These are phyloP conservation scores for Falco biarmicus DNA, from an alignment of 2,797 vertebrate species.

Conservation along the genomic window DNA sequence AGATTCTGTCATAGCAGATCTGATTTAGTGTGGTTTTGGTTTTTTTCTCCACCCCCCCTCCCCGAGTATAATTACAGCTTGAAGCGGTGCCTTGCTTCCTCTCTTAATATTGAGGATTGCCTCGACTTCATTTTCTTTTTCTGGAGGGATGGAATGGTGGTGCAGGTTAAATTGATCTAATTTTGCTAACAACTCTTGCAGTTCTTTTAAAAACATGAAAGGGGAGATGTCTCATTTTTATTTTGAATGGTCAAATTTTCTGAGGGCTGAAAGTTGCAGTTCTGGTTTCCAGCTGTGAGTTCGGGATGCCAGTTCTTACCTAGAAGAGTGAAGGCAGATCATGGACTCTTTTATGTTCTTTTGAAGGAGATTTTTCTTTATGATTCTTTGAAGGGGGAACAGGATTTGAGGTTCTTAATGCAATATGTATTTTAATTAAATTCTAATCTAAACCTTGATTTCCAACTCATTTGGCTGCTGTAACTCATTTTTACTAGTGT, in stretches of 20 bases:
- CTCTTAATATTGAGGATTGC: not conserved
- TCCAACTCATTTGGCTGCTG: not conserved
- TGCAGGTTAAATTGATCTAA: not conserved
- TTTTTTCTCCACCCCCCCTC: not conserved
- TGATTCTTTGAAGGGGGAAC: not conserved
- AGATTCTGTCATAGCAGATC: not conserved
- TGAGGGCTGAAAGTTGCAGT: not conserved
- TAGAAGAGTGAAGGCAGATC: not conserved
- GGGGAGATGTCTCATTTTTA: fast-evolving
- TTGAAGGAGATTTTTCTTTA: not conserved
- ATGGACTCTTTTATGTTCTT: not conserved
- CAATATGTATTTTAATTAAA: not conserved
- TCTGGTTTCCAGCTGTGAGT: not conserved
- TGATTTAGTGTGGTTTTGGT: not conserved
- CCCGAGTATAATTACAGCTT: not conserved
- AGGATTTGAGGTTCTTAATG: not conserved
- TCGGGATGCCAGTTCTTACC: not conserved
- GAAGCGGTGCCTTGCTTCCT: not conserved
- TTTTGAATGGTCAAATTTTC: not conserved
- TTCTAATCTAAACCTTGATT: not conserved
- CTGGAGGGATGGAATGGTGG: not conserved
- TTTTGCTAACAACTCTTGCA: not conserved
- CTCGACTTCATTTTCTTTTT: not conserved
- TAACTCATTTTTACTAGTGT: not conserved
- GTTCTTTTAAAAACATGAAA: not conserved